phyloP scores from a whole-genome alignment of 2,888 invertebrate species.

The Crematogaster levior region DNA sequence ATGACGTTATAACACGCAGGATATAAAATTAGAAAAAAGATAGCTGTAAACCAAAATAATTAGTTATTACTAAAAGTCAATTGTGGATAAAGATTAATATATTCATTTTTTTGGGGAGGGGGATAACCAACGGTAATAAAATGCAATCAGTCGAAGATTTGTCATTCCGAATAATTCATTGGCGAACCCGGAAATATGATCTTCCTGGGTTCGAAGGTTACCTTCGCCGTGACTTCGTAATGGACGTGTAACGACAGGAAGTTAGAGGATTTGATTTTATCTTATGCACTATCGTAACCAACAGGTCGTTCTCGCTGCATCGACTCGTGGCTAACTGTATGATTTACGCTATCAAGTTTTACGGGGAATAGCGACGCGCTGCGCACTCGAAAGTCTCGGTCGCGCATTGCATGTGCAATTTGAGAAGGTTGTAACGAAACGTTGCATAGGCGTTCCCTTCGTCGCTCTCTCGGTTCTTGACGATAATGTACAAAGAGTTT shows the following conservation, averaged over 20 bases:
- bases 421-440: slow-evolving; percentile 52
- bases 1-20: not conserved
- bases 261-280: slow-evolving; percentile 40
- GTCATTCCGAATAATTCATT: slow-evolving; percentile 7
- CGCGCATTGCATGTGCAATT: slow-evolving; percentile 41
- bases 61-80: not conserved
- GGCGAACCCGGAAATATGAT: slow-evolving; percentile 40
- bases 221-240: slow-evolving; percentile 32
- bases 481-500: not conserved
- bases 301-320: not conserved
- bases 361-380: not conserved
- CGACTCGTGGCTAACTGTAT: slow-evolving; percentile 27
- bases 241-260: slow-evolving; percentile 35
- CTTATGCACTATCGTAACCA: slow-evolving; percentile 9
- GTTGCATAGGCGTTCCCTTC: slow-evolving; percentile 40
- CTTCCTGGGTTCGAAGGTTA: slow-evolving; percentile 32
- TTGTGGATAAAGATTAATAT: not conserved
- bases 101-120: not conserved
- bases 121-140: not conserved
- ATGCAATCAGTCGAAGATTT: not conserved
- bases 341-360: slow-evolving; percentile 45
- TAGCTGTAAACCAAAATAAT: not conserved
- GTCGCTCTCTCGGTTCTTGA: not conserved
- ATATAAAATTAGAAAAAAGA: not conserved
- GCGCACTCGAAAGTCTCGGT: slow-evolving; percentile 41